A percentile compares a stretch with the other conserved stretches of the same genome.
Evolutionary conservation across 2,888 invertebrate genomes (phyloP).

Genomic region (Tetheella fluctuosa): DNA sequence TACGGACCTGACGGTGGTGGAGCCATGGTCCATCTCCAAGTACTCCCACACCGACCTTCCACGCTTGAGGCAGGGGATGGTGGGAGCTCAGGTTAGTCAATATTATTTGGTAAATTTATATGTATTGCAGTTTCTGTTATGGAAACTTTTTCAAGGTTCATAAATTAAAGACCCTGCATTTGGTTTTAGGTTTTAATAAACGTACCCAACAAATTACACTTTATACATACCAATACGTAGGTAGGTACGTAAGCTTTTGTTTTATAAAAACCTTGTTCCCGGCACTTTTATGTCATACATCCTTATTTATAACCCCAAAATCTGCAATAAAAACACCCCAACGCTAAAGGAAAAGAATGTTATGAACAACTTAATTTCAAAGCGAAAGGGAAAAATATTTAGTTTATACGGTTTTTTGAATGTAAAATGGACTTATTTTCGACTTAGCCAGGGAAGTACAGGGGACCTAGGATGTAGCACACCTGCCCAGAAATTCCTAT

Average conservation of each 20-base stretch:
- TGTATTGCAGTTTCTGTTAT: too few relatives aligned
- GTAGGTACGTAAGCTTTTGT: background rate
- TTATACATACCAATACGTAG: background rate
- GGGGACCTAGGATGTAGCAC: too few relatives aligned
- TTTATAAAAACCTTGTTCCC: background rate
- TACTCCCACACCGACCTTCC: constrained; percentile 88
- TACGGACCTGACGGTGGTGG: constrained; percentile 83
- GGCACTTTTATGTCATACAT: background rate
- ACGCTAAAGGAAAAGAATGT: background rate
- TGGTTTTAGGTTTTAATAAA: too few relatives aligned
- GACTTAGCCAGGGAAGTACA: too few relatives aligned
- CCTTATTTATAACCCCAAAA: background rate
- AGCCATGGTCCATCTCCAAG: constrained; percentile 86
- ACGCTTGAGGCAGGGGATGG: constrained; percentile 85
- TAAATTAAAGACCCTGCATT: too few relatives aligned
- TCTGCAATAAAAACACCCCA: background rate
- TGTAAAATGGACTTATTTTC: too few relatives aligned
- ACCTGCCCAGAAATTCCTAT: too few relatives aligned
- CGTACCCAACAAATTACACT: too few relatives aligned
- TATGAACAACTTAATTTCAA: background rate
- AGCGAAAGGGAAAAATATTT: too few relatives aligned
- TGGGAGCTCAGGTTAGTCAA: constrained; percentile 86
- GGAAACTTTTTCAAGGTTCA: too few relatives aligned
- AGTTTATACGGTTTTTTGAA: too few relatives aligned
- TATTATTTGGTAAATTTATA: too few relatives aligned